phyloP scores from a whole-genome alignment of 2,797 vertebrate genomes.

The Hipposideros larvatus region DNA sequence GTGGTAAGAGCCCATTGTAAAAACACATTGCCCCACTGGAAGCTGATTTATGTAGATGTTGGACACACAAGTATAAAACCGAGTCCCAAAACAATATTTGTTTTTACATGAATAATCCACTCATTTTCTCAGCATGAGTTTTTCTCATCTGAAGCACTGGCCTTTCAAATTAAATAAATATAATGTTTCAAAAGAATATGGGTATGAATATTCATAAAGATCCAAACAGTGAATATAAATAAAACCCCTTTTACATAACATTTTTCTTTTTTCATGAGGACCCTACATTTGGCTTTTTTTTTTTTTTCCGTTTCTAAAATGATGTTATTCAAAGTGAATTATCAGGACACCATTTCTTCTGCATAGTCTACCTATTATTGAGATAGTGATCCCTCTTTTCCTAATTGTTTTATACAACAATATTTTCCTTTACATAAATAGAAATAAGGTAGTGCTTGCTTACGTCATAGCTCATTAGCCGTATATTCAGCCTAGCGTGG shows the following conservation, averaged over 20 bases:
- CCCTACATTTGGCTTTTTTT: neutral
- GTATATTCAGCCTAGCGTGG: neutral
- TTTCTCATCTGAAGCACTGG: constrained; percentile 70
- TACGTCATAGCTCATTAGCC: neutral
- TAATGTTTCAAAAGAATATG: constrained; percentile 78
- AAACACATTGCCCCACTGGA: neutral
- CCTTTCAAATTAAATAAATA: constrained; percentile 83
- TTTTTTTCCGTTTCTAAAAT: neutral
- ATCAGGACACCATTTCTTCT: neutral
- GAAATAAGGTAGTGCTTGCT: neutral
- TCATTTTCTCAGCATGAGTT: constrained; percentile 71
- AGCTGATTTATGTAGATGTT: neutral
- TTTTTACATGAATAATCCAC: constrained; percentile 77
- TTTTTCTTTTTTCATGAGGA: constrained; percentile 61
- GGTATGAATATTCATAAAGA: constrained; percentile 82
- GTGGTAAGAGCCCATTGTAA: neutral
- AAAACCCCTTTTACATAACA: constrained; percentile 73
- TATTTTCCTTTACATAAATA: neutral
- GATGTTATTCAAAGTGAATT: constrained; percentile 35
- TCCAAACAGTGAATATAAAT: constrained; percentile 75
- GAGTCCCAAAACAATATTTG: constrained; percentile 73
- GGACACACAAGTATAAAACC: neutral
- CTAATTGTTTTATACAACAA: neutral
- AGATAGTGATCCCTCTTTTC: neutral
- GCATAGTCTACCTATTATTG: neutral